A percentile compares a stretch with the other conserved stretches of the same genome.
Evolutionary conservation across 1,140 invertebrate species (phyloP).

Genomic region (Drosophila kikkawai): DNA sequence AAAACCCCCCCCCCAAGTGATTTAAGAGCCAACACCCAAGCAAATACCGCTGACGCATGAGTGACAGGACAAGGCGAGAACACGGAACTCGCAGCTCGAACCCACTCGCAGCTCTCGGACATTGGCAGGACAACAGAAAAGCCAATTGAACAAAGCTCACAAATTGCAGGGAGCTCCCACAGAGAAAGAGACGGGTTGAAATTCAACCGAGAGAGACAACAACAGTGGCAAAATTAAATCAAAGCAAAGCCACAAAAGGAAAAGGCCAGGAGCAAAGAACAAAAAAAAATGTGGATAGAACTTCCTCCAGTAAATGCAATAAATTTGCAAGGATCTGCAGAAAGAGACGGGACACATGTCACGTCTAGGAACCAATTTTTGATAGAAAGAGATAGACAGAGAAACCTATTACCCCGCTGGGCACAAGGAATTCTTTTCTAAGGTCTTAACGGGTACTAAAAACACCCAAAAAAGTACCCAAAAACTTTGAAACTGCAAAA

Average conservation of each 20-base stretch:
- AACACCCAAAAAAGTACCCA: constrained; percentile 3
- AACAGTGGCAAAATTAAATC: constrained; percentile 71
- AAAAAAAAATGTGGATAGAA: constrained; percentile 32
- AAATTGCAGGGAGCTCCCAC: constrained; percentile 56
- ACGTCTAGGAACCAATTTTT: constrained; percentile 5
- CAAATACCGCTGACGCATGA: constrained; percentile 66
- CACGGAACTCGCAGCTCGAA: constrained; percentile 7
- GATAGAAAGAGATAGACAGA: background rate
- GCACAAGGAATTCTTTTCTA: constrained; percentile 22
- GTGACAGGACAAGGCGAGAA: constrained; percentile 49
- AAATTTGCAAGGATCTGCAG: constrained; percentile 47
- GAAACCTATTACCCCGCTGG: constrained; percentile 50
- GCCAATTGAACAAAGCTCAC: constrained; percentile 79
- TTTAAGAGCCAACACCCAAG: constrained; percentile 38
- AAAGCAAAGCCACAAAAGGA: constrained; percentile 73
- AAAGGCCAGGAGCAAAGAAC: constrained; percentile 2
- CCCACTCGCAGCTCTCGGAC: constrained; percentile 2
- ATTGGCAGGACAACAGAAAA: constrained; percentile 43
- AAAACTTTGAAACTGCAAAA: constrained; percentile 42
- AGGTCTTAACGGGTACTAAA: constrained; percentile 65
- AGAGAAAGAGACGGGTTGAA: constrained; percentile 4
- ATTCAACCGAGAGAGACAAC: constrained; percentile 1
- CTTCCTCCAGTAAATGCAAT: constrained; percentile 64
- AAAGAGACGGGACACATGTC: constrained; percentile 10
- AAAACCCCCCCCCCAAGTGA: constrained; percentile 21